These are phyloP conservation scores for Merodon equestris DNA, from an alignment of 2,888 invertebrate genomes.

Conservation along the genomic window DNA sequence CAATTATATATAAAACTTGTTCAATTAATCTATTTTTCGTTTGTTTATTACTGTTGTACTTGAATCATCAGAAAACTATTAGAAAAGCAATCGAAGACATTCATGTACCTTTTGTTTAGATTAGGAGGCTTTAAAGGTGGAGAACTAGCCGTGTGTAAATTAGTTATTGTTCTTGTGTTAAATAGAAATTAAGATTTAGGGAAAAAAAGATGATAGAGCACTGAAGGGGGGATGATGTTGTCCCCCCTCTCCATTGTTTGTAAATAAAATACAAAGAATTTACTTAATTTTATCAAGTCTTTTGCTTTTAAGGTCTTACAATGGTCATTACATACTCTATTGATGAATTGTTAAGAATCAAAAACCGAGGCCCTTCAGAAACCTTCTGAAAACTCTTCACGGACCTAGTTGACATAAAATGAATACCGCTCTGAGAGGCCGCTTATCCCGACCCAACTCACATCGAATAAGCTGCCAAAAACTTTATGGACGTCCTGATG, in stretches of 20 bases:
- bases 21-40: background rate
- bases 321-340: background rate
- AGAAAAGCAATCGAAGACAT: conserved; percentile 42
- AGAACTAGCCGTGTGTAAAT: conserved; percentile 11
- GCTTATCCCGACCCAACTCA: no score
- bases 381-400: background rate
- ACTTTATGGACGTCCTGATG: no score
- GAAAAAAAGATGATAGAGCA: background rate
- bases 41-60: no score
- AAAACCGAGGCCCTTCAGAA: background rate
- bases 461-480: no score
- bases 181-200: conserved; percentile 38
- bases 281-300: conserved; percentile 34
- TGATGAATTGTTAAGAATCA: background rate
- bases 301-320: no score
- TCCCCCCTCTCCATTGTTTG: conserved; percentile 1
- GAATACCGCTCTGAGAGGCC: no score
- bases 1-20: conserved; percentile 13
- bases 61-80: conserved; percentile 18
- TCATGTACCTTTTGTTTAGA: conserved; percentile 48
- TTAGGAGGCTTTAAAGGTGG: background rate
- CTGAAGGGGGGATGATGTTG: no score
- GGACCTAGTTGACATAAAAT: no score
- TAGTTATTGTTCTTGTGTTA: conserved; percentile 35
- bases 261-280: conserved; percentile 37